Evolutionary conservation across 1,140 invertebrate species (phyloP).

Genomic region (Augochlora pura): DNA sequence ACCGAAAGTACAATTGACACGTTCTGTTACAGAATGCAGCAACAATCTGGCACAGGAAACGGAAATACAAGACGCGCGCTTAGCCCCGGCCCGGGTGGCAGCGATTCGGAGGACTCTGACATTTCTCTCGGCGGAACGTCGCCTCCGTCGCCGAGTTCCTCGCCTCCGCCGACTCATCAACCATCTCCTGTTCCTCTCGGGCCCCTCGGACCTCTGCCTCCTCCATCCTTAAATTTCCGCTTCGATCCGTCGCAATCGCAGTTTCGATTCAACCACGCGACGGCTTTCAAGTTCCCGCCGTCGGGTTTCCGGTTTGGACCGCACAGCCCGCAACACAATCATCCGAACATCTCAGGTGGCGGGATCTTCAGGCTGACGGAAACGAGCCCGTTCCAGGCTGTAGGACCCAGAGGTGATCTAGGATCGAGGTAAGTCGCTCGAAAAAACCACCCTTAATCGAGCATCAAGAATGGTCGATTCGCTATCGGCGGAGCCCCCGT

Average conservation of each 20-base stretch:
- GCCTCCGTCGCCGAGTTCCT: conserved; percentile 75
- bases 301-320: conserved; percentile 76
- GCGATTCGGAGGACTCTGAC: conserved; percentile 78
- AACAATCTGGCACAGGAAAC: conserved; percentile 75
- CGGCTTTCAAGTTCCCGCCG: conserved; percentile 77
- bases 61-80: conserved; percentile 70
- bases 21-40: conserved; percentile 75
- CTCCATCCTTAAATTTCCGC: conserved; percentile 76
- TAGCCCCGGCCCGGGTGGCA: conserved; percentile 75
- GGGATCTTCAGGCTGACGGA: conserved; percentile 78
- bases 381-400: conserved; percentile 78
- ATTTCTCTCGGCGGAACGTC: conserved; percentile 78
- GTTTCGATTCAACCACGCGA: conserved; percentile 75
- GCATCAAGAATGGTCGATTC: background rate
- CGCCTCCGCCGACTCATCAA: conserved; percentile 74
- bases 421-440: conserved; percentile 72
- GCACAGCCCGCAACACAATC: conserved; percentile 78
- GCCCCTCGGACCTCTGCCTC: conserved; percentile 74
- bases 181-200: conserved; percentile 74
- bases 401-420: conserved; percentile 77
- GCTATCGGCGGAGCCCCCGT: background rate
- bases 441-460: conserved; percentile 12
- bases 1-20: background rate
- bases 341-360: conserved; percentile 72
- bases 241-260: conserved; percentile 77